Evolutionary conservation across 2,888 invertebrate species (phyloP).

Genomic region (Drosophila maculinotata): DNA sequence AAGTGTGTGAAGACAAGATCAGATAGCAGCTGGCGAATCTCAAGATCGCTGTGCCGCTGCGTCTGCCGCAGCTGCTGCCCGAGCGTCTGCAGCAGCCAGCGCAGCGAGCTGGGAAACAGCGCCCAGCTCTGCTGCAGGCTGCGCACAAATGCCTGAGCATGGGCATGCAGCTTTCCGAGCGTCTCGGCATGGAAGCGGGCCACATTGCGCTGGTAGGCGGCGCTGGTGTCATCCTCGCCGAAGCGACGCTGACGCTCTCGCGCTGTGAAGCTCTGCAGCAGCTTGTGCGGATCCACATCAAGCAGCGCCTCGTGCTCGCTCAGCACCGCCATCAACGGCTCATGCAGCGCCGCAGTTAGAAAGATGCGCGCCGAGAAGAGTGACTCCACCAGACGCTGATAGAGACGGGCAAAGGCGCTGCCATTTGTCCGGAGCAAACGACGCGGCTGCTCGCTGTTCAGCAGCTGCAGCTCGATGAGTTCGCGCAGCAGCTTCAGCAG

Average conservation of each 20-base stretch:
- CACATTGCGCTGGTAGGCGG: conserved; percentile 90
- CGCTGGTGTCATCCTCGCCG: conserved; percentile 90
- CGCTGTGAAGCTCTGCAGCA: conserved; percentile 84
- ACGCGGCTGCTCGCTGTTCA: conserved; percentile 89
- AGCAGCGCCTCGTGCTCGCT: conserved; percentile 96
- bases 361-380: conserved; percentile 96
- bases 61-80: conserved; percentile 89
- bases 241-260: conserved; percentile 86
- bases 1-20: conserved; percentile 97
- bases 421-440: conserved; percentile 93
- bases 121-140: conserved; percentile 94
- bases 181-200: conserved; percentile 92
- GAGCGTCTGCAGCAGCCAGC: conserved; percentile 96
- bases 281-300: conserved; percentile 96
- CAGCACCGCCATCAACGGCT: conserved; percentile 95
- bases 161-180: conserved; percentile 91
- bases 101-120: conserved; percentile 94
- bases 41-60: conserved; percentile 79
- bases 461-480: conserved; percentile 90
- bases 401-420: conserved; percentile 94
- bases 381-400: conserved; percentile 94
- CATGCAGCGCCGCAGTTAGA: conserved; percentile 95
- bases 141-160: conserved; percentile 92
- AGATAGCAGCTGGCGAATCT: conserved; percentile 90
- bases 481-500: conserved; percentile 88